These are phyloP conservation scores for Gavia stellata DNA, from an alignment of 2,113 vertebrate genomes.

Conservation along the genomic window DNA sequence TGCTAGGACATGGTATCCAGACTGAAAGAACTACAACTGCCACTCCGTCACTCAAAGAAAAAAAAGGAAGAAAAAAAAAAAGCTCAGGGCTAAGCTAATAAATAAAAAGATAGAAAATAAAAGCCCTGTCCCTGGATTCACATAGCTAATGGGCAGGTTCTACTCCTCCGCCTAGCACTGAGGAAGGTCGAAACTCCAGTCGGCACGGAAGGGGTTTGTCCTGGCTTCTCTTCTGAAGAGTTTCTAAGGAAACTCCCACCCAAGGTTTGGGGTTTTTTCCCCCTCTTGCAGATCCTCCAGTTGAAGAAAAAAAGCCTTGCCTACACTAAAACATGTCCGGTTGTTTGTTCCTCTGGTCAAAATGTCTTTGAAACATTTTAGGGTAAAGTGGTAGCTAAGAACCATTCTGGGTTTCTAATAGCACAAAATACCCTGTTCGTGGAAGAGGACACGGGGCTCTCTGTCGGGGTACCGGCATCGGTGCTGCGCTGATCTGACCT, in stretches of 20 bases:
- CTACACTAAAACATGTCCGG: background rate
- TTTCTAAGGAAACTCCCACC: background rate
- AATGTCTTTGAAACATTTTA: background rate
- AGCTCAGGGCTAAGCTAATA: background rate
- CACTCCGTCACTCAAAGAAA: background rate
- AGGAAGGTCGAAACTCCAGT: background rate
- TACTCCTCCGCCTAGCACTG: background rate
- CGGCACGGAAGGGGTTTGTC: background rate
- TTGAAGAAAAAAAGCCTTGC: background rate
- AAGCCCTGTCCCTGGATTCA: background rate
- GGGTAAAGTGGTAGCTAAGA: background rate
- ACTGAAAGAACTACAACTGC: background rate
- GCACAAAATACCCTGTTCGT: background rate
- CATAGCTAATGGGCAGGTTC: background rate
- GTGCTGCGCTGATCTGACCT: background rate
- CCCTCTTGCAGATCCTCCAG: background rate
- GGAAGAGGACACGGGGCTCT: background rate
- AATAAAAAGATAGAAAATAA: background rate
- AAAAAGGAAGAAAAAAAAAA: too few relatives aligned
- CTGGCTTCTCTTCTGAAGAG: background rate
- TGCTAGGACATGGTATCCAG: background rate
- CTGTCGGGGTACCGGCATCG: background rate
- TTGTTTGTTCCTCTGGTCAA: slow-evolving; percentile 18
- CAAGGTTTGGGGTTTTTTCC: too few relatives aligned
- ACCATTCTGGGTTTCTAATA: background rate